Percentiles rank a stretch among this genome's conserved stretches.
Evolutionary conservation across 1,140 invertebrate genomes (phyloP).

Genomic region (Tenebrio molitor): DNA sequence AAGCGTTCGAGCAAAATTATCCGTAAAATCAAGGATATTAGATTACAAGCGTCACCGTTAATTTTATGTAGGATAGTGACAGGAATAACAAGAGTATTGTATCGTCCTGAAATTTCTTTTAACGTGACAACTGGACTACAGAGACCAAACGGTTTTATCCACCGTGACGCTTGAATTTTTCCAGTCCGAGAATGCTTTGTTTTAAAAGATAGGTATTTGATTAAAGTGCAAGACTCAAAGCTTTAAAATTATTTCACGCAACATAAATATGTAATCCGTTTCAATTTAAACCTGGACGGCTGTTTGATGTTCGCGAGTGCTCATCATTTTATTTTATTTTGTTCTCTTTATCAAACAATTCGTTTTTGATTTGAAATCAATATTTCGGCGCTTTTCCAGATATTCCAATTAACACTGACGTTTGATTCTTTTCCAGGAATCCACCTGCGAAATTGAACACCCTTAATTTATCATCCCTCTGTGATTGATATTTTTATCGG

Average conservation of each 20-base stretch:
- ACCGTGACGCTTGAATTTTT: too few relatives aligned
- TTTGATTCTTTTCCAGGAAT: slow-evolving; percentile 9
- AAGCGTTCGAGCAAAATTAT: too few relatives aligned
- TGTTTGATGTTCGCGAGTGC: slow-evolving; percentile 23
- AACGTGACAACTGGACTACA: too few relatives aligned
- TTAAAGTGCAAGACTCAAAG: slow-evolving; percentile 20
- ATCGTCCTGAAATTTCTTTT: too few relatives aligned
- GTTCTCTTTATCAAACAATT: slow-evolving; percentile 29
- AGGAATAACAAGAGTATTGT: too few relatives aligned
- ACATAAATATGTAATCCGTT: slow-evolving; percentile 37
- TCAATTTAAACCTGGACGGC: slow-evolving; percentile 21
- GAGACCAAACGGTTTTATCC: too few relatives aligned
- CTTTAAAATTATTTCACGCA: slow-evolving; percentile 32
- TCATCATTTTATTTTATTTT: slow-evolving; percentile 34
- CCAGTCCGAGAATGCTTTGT: too few relatives aligned
- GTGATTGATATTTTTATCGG: slow-evolving; percentile 8
- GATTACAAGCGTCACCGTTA: too few relatives aligned
- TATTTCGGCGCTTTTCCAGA: slow-evolving; percentile 21
- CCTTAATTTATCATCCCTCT: slow-evolving; percentile 8
- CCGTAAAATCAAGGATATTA: too few relatives aligned
- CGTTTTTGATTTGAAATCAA: slow-evolving; percentile 39
- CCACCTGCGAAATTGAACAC: slow-evolving; percentile 1
- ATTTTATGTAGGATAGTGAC: too few relatives aligned
- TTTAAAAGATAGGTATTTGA: slow-evolving; percentile 32
- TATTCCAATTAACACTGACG: slow-evolving; percentile 22